A percentile compares a stretch with the other conserved stretches of the same genome.
These are phyloP conservation scores for Tetragonula carbonaria DNA, from an alignment of 2,888 invertebrate species.

Conservation along the genomic window DNA sequence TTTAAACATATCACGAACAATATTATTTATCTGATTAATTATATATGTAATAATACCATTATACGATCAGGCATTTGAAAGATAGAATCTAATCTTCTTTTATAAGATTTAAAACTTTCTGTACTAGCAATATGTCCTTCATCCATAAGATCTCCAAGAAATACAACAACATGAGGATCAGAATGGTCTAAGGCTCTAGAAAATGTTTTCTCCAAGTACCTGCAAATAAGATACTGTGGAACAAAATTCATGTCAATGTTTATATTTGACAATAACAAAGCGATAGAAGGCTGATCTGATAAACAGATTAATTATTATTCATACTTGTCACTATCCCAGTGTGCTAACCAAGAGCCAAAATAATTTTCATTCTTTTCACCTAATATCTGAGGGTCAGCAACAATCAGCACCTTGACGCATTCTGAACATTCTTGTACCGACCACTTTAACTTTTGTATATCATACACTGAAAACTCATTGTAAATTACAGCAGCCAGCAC, in stretches of 20 bases:
- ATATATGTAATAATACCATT: conserved; percentile 72
- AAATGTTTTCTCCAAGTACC: conserved; percentile 93
- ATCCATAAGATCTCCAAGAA: conserved; percentile 97
- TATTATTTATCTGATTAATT: not conserved
- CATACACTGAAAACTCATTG: conserved; percentile 86
- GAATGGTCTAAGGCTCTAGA: conserved; percentile 88
- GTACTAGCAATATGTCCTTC: conserved; percentile 93
- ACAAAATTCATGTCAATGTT: conserved; percentile 48
- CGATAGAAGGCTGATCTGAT: not conserved
- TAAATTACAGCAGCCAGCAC: conserved; percentile 81
- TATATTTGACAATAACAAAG: not conserved
- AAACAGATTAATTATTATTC: conserved; percentile 15
- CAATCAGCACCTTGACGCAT: conserved; percentile 89
- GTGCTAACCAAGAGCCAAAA: conserved; percentile 88
- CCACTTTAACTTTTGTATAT: conserved; percentile 85
- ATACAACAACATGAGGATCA: conserved; percentile 93
- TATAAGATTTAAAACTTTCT: conserved; percentile 90
- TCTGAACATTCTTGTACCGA: conserved; percentile 82
- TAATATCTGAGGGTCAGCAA: conserved; percentile 97
- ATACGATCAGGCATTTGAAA: conserved; percentile 84
- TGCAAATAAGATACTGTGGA: conserved; percentile 82
- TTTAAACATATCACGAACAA: not conserved
- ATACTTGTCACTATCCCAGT: conserved; percentile 96
- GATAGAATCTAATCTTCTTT: conserved; percentile 89
- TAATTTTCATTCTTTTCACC: conserved; percentile 91